phyloP scores from a whole-genome alignment of 2,888 invertebrate genomes.

The Caenorhabditis auriculariae region DNA sequence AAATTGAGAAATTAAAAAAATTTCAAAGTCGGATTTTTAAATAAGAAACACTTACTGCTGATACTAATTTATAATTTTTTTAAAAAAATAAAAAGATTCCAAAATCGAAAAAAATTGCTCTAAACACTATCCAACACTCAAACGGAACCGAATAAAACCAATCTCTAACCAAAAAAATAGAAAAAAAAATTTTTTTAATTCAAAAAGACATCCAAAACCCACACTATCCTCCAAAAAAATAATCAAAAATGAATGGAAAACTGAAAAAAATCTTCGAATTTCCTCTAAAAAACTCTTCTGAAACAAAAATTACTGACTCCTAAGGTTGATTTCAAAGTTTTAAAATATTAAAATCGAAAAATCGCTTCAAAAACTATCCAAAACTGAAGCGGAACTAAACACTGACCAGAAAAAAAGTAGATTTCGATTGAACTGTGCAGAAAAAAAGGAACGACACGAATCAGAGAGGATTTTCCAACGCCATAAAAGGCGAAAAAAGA shows the following conservation, averaged over 20 bases:
- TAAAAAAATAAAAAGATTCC: neutral
- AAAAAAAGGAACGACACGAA: neutral
- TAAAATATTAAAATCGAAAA: neutral
- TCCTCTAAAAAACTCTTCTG: neutral
- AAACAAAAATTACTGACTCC: too few species aligned
- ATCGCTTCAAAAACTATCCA: neutral
- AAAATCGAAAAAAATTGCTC: neutral
- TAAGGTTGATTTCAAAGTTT: too few species aligned
- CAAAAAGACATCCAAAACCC: neutral
- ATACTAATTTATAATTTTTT: neutral
- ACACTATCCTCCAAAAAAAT: neutral
- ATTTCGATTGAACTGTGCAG: neutral
- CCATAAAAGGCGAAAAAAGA: too few species aligned
- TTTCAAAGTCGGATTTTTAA: neutral
- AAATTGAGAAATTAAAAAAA: too few species aligned
- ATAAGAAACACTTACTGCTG: neutral
- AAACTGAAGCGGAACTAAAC: neutral
- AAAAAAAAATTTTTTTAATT: neutral
- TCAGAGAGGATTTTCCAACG: too few species aligned
- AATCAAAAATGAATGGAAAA: neutral
- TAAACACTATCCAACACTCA: neutral
- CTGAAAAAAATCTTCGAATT: neutral
- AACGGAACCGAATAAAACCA: neutral
- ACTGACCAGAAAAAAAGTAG: neutral
- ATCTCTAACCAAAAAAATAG: constrained; percentile 1